Base-by-base conservation (phyloP, 2,888 invertebrate genomes). In the Diogma glabrata region DNA sequence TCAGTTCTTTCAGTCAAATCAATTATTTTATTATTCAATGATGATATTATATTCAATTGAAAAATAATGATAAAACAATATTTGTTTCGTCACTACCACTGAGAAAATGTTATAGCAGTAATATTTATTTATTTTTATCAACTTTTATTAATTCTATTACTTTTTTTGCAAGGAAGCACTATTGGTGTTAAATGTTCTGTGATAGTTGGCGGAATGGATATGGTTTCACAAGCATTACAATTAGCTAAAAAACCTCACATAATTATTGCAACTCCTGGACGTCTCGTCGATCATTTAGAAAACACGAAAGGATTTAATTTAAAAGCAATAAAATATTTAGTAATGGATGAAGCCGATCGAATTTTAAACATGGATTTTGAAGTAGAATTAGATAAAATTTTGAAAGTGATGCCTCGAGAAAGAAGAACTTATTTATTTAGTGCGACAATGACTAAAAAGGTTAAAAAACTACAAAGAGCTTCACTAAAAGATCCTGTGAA, bases 311-410 rank as follows among this genome's bases (percentile, higher is more conserved):
- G 99, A 19, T 99, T 99, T 65, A 91, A 85, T 70, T 72, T 96
- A 24, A 82, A 86, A 59, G 81, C 89, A 2, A 72, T 96, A 1
- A 94, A 95, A 68, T 93, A 81, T 68, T 71, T 95, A 70, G 92
- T 97, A 0, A 94, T 99, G 94, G 99, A 99, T 61, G 99, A 99
- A 78, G 99, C 99, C 0, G 99, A 99, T 71, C 79, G 97, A 57
- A 99, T 99, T 59, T 75, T 99, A 3, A 97, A 97, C 67, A 93
- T 96, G 94, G 99, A 99, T 66, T 99, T 99, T 65, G 97, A 97
- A 72, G 84, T 87, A 10, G 99, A 99, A 73, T 84, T 96, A 0
- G 93, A 96, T 68, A 96, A 96, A 72, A 96, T 99, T 52, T 71
- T 99, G 3, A 84, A 85, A 63, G 69, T 70, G 3, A 84, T 99